Percentiles rank a stretch among this genome's conserved stretches.
Evolutionary conservation across 2,888 invertebrate genomes (phyloP).

Genomic region (Lacanobia oleracea): DNA sequence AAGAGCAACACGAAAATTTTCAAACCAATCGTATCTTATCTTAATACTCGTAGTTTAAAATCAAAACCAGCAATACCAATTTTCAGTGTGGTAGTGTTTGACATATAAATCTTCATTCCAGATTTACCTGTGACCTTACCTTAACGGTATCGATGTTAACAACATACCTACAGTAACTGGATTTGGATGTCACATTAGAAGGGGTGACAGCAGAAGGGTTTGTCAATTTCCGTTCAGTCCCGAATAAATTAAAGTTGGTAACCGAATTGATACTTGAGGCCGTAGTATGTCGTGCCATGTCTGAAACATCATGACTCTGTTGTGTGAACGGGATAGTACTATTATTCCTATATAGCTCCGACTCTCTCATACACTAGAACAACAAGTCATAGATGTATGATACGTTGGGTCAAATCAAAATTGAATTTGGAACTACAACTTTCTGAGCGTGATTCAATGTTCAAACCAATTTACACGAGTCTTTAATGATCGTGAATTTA

Average conservation of each 20-base stretch:
- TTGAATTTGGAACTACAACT: slow-evolving; percentile 32
- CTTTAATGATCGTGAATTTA: slow-evolving; percentile 21
- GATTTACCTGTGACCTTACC: not conserved
- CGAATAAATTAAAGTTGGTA: slow-evolving; percentile 49
- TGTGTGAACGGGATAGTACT: not conserved
- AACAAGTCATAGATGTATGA: slow-evolving; percentile 10
- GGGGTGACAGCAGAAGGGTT: slow-evolving; percentile 32
- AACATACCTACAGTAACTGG: slow-evolving; percentile 22
- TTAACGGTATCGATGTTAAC: slow-evolving; percentile 30
- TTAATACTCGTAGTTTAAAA: too few relatives aligned
- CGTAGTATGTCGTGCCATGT: not conserved
- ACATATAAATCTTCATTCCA: not conserved
- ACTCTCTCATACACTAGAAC: not conserved
- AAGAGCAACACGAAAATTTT: too few relatives aligned
- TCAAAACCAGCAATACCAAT: too few relatives aligned
- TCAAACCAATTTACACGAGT: slow-evolving; percentile 33
- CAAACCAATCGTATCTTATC: too few relatives aligned
- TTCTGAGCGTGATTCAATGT: slow-evolving; percentile 16
- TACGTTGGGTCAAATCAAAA: slow-evolving; percentile 28
- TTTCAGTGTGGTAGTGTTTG: not conserved
- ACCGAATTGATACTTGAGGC: slow-evolving; percentile 32
- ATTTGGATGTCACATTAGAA: slow-evolving; percentile 35
- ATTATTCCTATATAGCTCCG: not conserved
- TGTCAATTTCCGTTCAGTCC: slow-evolving; percentile 53
- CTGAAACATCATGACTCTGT: not conserved